Conservation (phyloP, 2,888 invertebrate species). For the Anorthoa munda region DNA sequence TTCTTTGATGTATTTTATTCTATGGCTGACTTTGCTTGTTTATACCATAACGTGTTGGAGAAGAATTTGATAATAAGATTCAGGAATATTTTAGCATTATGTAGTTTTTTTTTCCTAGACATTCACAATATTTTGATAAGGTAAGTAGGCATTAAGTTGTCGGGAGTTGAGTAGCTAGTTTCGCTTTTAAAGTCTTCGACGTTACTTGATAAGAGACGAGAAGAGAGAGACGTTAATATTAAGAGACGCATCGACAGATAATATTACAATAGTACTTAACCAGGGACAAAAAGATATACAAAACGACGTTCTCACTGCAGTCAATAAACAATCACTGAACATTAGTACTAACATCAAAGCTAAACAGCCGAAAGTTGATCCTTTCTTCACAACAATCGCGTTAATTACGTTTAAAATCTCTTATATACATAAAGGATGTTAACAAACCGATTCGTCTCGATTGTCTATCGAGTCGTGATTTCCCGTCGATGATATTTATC, state of each 20-base stretch:
- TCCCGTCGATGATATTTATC: constrained; percentile 74
- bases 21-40: not conserved
- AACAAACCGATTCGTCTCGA: constrained; percentile 77
- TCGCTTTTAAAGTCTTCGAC: not conserved
- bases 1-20: not conserved
- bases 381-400: constrained; percentile 69
- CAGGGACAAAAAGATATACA: constrained; percentile 13
- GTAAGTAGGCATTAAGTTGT: not conserved
- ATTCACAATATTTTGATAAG: not conserved
- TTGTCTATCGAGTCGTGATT: constrained; percentile 79
- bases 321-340: constrained; percentile 38
- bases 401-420: constrained; percentile 72
- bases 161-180: not conserved
- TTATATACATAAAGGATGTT: constrained; percentile 75
- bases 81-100: no score
- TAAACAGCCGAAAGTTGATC: constrained; percentile 61
- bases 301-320: not conserved
- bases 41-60: not conserved
- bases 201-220: not conserved
- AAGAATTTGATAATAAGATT: not conserved
- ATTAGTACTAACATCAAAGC: constrained; percentile 54
- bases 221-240: no score
- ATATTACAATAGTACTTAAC: not conserved
- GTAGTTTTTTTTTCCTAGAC: not conserved
- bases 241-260: not conserved